Evolutionary conservation across 2,888 invertebrate genomes (phyloP).

Genomic region (Xestia ashworthii): DNA sequence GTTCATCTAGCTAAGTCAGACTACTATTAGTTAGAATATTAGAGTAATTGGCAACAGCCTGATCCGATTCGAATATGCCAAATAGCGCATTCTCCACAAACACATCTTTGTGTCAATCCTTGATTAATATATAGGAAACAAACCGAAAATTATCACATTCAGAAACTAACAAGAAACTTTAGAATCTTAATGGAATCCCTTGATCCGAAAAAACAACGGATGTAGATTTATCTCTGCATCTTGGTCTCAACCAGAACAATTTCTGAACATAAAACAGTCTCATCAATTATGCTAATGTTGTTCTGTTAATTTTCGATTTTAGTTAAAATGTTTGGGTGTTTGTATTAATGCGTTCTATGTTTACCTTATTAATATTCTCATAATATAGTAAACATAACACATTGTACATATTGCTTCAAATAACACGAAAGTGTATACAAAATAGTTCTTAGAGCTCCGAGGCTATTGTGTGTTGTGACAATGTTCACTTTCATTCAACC

Average conservation of each 20-base stretch:
- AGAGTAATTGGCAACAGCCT: background rate
- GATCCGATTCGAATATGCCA: background rate
- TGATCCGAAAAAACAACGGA: background rate
- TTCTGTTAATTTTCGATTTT: no score
- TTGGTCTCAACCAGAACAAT: background rate
- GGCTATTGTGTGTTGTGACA: constrained; percentile 84
- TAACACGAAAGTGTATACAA: constrained; percentile 70
- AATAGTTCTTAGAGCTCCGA: constrained; percentile 70
- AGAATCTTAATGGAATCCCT: background rate
- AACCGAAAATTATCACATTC: background rate
- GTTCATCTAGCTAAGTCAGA: background rate
- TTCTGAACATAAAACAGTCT: constrained; percentile 16
- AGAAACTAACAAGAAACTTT: background rate
- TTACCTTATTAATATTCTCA: no score
- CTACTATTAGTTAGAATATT: background rate
- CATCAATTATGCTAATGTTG: no score
- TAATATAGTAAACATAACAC: constrained; percentile 9
- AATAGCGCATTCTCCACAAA: background rate
- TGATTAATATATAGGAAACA: background rate
- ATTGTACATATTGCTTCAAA: constrained; percentile 57
- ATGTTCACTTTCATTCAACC: constrained; percentile 83
- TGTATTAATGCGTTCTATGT: no score
- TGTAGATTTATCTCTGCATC: background rate
- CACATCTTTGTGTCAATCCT: background rate
- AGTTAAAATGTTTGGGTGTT: no score